Conservation (phyloP, 2,113 vertebrate species). For the Hoplias malabaricus region DNA sequence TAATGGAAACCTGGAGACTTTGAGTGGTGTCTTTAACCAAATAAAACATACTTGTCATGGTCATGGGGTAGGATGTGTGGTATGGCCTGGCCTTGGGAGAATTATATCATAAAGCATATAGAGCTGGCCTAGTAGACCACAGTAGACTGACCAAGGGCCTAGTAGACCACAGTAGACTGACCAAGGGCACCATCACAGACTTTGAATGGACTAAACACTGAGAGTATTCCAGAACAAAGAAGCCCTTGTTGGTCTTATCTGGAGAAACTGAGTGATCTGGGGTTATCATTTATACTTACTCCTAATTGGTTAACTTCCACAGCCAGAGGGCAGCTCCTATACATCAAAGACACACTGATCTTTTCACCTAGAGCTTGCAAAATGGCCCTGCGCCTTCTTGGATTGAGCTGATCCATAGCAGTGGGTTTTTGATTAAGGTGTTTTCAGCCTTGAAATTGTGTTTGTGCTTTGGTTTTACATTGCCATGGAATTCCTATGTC, state of each 20-base stretch:
- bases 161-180: too few relatives aligned
- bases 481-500: too few relatives aligned
- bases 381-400: neutral
- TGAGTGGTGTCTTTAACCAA: conserved; percentile 25
- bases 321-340: conserved; percentile 1
- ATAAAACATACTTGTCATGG: conserved; percentile 41
- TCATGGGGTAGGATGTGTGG: conserved; percentile 30
- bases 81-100: conserved; percentile 11
- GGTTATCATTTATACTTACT: conserved; percentile 29
- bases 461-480: too few relatives aligned
- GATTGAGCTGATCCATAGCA: too few relatives aligned
- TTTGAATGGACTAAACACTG: conserved; percentile 14
- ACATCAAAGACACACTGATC: neutral
- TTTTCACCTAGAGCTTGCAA: neutral
- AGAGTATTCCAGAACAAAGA: conserved; percentile 11
- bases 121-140: neutral
- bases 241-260: conserved; percentile 14
- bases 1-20: conserved; percentile 45
- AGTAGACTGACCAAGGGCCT: too few relatives aligned
- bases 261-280: conserved; percentile 17
- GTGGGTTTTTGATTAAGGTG: too few relatives aligned
- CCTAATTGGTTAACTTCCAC: neutral
- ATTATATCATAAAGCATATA: conserved; percentile 22
- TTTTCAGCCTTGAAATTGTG: too few relatives aligned
- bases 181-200: too few relatives aligned